Percentiles rank a stretch among this genome's conserved stretches.
phyloP scores from a whole-genome alignment of 2,888 invertebrate species.

The Sceliomorpha sp. region DNA sequence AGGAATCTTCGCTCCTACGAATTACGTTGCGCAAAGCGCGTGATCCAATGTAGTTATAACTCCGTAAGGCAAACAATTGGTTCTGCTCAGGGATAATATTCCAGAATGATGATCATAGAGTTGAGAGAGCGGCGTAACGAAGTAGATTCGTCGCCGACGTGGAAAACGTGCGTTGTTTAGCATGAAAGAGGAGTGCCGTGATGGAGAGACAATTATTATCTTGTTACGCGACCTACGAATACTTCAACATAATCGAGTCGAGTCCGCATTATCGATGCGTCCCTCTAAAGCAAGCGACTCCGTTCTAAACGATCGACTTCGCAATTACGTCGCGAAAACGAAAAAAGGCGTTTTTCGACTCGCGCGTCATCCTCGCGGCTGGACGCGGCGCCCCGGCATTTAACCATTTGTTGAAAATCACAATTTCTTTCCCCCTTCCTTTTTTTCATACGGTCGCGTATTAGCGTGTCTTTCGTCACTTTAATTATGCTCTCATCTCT shows the following conservation, averaged over 20 bases:
- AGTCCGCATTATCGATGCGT: background rate
- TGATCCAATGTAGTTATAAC: constrained; percentile 34
- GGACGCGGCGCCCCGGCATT: constrained; percentile 5
- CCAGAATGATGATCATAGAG: constrained; percentile 13
- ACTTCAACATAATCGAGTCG: background rate
- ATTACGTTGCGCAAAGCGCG: constrained; percentile 25
- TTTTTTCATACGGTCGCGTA: constrained; percentile 2
- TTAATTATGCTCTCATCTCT: constrained; percentile 48
- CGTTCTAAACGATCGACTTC: constrained; percentile 22
- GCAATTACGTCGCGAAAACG: constrained; percentile 12
- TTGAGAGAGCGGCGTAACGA: constrained; percentile 16
- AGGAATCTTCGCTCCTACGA: constrained; percentile 36
- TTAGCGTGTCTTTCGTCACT: constrained; percentile 26
- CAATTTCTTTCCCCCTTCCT: background rate
- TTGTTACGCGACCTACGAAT: constrained; percentile 9
- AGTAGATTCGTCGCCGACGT: constrained; percentile 5
- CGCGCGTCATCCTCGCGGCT: constrained; percentile 24
- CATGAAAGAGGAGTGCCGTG: constrained; percentile 1
- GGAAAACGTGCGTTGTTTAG: constrained; percentile 23
- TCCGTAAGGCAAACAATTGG: constrained; percentile 22
- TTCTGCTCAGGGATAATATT: constrained; percentile 18
- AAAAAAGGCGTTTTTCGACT: background rate
- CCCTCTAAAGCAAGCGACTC: constrained; percentile 5
- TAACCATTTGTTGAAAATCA: constrained; percentile 1
- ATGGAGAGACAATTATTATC: constrained; percentile 3